phyloP scores from a whole-genome alignment of 2,113 vertebrate species.

The Promerops cafer region DNA sequence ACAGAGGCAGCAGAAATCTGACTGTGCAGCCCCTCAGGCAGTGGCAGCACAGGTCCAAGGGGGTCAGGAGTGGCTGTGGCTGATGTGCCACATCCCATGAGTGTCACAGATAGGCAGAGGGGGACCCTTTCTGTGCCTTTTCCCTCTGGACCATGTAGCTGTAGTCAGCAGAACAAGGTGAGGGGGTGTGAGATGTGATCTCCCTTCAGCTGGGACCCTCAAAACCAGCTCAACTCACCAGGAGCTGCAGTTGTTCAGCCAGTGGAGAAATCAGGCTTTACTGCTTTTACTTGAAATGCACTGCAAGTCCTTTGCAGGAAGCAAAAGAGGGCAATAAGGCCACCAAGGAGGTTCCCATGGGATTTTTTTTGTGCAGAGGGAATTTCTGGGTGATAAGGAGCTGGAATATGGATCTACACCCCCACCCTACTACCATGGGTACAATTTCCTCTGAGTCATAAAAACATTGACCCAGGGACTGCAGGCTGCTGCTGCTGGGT shows the following conservation, averaged over 20 bases:
- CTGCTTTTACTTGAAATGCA: not conserved
- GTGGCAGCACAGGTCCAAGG: not conserved
- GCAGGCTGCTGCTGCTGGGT: not conserved
- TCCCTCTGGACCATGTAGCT: not conserved
- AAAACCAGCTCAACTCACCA: not conserved
- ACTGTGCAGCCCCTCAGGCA: accelerated
- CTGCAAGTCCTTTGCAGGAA: not conserved
- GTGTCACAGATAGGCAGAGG: accelerated
- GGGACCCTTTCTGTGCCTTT: not conserved
- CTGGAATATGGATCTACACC: not conserved
- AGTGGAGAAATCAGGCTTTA: not conserved
- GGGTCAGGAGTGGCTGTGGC: not conserved
- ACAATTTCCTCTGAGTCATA: not conserved
- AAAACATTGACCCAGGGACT: not conserved
- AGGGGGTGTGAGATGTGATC: not conserved
- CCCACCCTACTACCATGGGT: not conserved
- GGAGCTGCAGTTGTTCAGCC: not conserved
- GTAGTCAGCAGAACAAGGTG: not conserved
- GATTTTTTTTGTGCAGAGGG: not conserved
- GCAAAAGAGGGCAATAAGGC: not conserved
- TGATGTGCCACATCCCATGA: accelerated
- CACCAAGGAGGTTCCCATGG: not conserved
- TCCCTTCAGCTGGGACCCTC: not conserved
- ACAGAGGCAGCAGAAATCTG: not conserved
- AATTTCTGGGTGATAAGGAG: not conserved